Evolutionary conservation across 1,140 invertebrate species (phyloP), one percentile per base, ranked within the genome.

Genomic region (Drosophila kepulauana): DNA sequence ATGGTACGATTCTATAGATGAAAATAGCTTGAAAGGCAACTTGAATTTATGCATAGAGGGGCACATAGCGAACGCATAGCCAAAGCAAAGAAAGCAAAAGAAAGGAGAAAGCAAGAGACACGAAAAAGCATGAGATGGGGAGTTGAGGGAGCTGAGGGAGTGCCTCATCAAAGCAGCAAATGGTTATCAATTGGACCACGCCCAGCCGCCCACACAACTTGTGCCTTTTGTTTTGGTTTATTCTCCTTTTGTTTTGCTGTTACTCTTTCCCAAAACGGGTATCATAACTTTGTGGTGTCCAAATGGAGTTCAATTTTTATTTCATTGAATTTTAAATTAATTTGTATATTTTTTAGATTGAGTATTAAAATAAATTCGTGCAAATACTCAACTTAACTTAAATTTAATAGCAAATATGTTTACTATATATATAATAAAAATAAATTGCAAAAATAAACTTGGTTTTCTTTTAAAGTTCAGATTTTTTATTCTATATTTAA

Each of bases 21-120:
- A 51, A 72, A 72, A 72, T 67, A 73, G 56, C 68, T 38, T 65
- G 51, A 56, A 65, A 59, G 54, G 54, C 16, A 25, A 57, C 52
- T 5, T 25, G 54, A 48, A 67, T 67, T 57, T 57, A 54, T 28
- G 35, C 35, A 38, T 20, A 25, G 35, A 54, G 28, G 13, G 57
- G 38, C 57, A 15, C 1, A 49, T 28, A 30, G 15, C 6, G 7
- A 10, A 8, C 3, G 28, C 8, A 7, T 1, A 28, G 16, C 7
- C 10, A n/a, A 16, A 25, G 2, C 30, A 33, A 7, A 13, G 20
- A 30, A 20, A 0, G 30, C 6, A 7, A n/a, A 5, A 49, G 28
- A 10, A 11, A 0, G 51, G n/a, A 54, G 51, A 35, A 28, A 15
- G 51, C 20, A 25, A 25, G 20, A 25, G 20, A 25, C 20, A 25